Percentiles rank a stretch among this genome's conserved stretches.
Conservation (phyloP, 1,140 invertebrate species). For the Leptopilina boulardi region DNA sequence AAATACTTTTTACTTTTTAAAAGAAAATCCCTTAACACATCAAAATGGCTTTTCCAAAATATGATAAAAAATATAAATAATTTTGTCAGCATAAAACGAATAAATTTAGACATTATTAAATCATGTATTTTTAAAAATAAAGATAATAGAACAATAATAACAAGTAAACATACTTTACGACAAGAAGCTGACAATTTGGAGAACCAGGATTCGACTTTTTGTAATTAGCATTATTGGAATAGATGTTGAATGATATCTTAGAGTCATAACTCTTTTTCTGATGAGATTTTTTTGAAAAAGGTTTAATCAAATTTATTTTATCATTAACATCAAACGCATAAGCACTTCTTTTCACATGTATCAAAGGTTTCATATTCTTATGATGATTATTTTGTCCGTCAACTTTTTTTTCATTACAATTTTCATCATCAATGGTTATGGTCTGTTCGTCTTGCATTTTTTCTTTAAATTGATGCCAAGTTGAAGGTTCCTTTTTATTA, state of each 20-base stretch:
- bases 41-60: no score
- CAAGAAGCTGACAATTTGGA: constrained; percentile 65
- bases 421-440: constrained; percentile 72
- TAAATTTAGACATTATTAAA: no score
- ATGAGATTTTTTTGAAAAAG: constrained; percentile 62
- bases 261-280: constrained; percentile 65
- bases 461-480: constrained; percentile 70
- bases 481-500: constrained; percentile 57
- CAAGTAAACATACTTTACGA: constrained; percentile 68
- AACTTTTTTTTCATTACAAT: constrained; percentile 50
- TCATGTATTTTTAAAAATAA: no score
- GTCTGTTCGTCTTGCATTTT: constrained; percentile 71
- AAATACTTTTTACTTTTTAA: no score
- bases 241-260: constrained; percentile 71
- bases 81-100: no score
- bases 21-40: no score
- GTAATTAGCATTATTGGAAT: constrained; percentile 62
- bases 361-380: constrained; percentile 60
- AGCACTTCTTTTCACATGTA: constrained; percentile 53
- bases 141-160: no score
- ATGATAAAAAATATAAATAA: no score
- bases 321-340: constrained; percentile 66
- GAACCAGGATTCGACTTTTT: constrained; percentile 68
- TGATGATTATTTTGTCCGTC: constrained; percentile 64
- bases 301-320: constrained; percentile 70